These are phyloP conservation scores for Panagrolaimus sp. DNA, from an alignment of 1,140 invertebrate species.

Conservation along the genomic window DNA sequence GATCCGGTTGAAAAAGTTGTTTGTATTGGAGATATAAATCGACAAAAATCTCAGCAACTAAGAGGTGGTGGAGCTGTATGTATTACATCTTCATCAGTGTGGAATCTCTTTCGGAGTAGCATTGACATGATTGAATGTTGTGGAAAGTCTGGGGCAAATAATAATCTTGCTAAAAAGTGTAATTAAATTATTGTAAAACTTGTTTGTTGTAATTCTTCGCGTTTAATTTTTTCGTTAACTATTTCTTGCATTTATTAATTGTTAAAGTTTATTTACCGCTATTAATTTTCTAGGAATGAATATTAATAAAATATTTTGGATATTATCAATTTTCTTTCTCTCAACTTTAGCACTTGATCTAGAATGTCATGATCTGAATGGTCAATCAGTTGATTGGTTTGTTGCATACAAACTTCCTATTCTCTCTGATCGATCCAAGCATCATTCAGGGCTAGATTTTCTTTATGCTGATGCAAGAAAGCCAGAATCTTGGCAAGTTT, in stretches of 20 bases:
- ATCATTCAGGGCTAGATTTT: slow-evolving; percentile 8
- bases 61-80: slow-evolving; percentile 79
- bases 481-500: slow-evolving; percentile 16
- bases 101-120: slow-evolving; percentile 63
- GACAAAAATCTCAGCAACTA: slow-evolving; percentile 74
- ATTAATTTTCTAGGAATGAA: background rate
- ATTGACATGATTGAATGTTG: slow-evolving; percentile 51
- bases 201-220: background rate
- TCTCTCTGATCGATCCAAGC: slow-evolving; percentile 17
- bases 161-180: background rate
- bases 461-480: slow-evolving; percentile 23
- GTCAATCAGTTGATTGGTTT: slow-evolving; percentile 23
- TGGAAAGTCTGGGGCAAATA: background rate
- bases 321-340: slow-evolving; percentile 12
- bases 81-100: slow-evolving; percentile 64
- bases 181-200: background rate
- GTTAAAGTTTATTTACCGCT: background rate
- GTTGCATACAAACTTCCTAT: background rate
- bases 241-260: background rate
- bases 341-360: background rate
- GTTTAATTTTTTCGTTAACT: background rate
- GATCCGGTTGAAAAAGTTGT: slow-evolving; percentile 66
- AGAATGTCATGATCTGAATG: slow-evolving; percentile 20
- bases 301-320: background rate
- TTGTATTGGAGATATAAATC: slow-evolving; percentile 86